phyloP scores from a whole-genome alignment of 2,888 invertebrate genomes.

The Lasioglossum calceatum region DNA sequence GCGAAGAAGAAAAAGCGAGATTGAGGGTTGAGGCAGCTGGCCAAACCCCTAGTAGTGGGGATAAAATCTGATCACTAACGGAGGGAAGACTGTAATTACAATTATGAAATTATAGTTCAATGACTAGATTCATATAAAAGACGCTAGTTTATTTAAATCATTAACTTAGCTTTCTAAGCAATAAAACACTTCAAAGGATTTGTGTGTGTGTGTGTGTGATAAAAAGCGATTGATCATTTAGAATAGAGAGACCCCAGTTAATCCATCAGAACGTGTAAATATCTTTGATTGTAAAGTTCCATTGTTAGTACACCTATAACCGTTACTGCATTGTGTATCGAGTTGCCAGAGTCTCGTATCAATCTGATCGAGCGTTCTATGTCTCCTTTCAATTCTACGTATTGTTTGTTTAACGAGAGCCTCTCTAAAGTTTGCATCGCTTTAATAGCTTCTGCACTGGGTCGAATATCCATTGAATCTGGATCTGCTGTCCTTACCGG shows the following conservation, averaged over 20 bases:
- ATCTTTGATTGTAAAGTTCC: conserved; percentile 85
- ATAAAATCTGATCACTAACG: neutral
- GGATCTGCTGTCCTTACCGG: conserved; percentile 75
- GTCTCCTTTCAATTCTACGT: conserved; percentile 82
- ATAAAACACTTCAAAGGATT: neutral
- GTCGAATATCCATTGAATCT: conserved; percentile 80
- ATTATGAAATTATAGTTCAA: conserved; percentile 24
- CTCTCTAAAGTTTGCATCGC: conserved; percentile 84
- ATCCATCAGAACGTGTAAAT: conserved; percentile 76
- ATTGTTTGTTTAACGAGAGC: conserved; percentile 83
- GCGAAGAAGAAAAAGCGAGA: neutral
- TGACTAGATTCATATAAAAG: conserved; percentile 34
- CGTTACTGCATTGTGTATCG: conserved; percentile 85
- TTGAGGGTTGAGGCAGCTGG: neutral
- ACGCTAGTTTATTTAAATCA: conserved; percentile 18
- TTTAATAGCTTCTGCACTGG: conserved; percentile 83
- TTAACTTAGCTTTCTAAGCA: conserved; percentile 24
- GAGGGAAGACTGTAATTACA: neutral
- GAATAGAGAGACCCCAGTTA: conserved; percentile 28
- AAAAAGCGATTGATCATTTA: conserved; percentile 23
- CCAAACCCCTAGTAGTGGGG: neutral
- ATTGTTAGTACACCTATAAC: conserved; percentile 85
- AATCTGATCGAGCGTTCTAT: conserved; percentile 83
- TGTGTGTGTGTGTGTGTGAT: conserved; percentile 13
- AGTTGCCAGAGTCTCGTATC: conserved; percentile 86